Conservation (phyloP, 2,888 invertebrate species). For the Agrochola litura region DNA sequence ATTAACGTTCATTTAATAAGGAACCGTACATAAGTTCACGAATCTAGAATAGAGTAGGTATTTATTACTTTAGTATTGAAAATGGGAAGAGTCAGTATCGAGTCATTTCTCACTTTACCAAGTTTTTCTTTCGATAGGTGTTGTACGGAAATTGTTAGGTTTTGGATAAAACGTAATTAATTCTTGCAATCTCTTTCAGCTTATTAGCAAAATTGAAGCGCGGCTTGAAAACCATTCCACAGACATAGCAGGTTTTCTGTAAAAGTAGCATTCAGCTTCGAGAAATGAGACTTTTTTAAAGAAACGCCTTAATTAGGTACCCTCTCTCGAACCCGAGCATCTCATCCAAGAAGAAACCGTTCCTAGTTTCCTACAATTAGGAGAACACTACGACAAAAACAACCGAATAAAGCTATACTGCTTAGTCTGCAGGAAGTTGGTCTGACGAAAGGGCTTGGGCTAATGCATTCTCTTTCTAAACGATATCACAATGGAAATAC, state of each 20-base stretch:
- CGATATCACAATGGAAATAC: slow-evolving; percentile 36
- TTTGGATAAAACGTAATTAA: not conserved
- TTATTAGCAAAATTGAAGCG: not conserved
- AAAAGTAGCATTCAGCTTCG: slow-evolving; percentile 1
- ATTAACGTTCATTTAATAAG: not conserved
- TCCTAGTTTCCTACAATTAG: slow-evolving; percentile 45
- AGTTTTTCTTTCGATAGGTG: not conserved
- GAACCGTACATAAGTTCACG: not conserved
- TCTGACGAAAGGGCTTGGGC: slow-evolving; percentile 14
- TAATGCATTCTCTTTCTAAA: slow-evolving; percentile 51
- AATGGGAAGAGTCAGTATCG: not conserved
- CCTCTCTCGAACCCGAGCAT: slow-evolving; percentile 10
- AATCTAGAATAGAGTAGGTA: not conserved
- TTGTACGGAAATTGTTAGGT: not conserved
- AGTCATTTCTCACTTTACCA: not conserved
- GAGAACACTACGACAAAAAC: slow-evolving; percentile 40
- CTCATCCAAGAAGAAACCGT: slow-evolving; percentile 16
- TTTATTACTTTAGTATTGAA: not conserved
- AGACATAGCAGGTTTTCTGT: not conserved
- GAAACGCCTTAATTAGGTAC: slow-evolving; percentile 34
- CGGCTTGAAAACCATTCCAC: not conserved
- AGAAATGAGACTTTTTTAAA: slow-evolving; percentile 23
- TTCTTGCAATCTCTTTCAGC: not conserved
- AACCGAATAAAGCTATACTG: slow-evolving; percentile 30
- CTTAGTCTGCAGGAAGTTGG: slow-evolving; percentile 19